Conservation (phyloP, 2,113 vertebrate species). For the Leiothrix lutea region DNA sequence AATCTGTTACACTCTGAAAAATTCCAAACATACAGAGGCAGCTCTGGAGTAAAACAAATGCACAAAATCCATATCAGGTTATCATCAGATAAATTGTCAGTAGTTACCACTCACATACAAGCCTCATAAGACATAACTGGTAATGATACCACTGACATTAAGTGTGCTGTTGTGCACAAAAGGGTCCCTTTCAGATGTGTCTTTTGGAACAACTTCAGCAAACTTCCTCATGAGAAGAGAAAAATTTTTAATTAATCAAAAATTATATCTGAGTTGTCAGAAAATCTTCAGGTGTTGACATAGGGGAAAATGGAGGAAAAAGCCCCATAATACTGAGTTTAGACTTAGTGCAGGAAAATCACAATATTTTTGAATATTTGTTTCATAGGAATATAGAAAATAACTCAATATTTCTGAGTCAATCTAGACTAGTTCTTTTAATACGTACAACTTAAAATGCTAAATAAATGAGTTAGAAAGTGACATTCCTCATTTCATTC, state of each 20-base stretch:
- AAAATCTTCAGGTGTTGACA: background rate
- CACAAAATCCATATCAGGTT: background rate
- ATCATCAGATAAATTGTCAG: background rate
- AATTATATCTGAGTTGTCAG: background rate
- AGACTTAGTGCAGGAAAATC: background rate
- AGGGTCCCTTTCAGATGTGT: rapidly evolving
- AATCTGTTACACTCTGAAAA: background rate
- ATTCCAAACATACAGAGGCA: background rate
- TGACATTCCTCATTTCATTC: background rate
- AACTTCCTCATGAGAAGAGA: background rate
- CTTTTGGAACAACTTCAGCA: background rate
- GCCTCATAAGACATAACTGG: background rate
- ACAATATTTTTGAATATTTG: background rate
- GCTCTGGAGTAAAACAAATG: background rate
- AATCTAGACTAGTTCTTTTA: background rate
- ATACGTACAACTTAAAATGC: background rate
- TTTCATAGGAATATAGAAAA: background rate
- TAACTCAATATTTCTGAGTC: background rate
- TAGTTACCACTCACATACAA: background rate
- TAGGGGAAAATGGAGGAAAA: background rate
- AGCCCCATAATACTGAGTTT: background rate
- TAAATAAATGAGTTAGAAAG: background rate
- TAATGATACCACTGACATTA: background rate
- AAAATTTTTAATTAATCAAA: background rate
- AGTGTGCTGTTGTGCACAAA: background rate